phyloP scores from a whole-genome alignment of 2,797 vertebrate species.

The Okamejei kenojei region DNA sequence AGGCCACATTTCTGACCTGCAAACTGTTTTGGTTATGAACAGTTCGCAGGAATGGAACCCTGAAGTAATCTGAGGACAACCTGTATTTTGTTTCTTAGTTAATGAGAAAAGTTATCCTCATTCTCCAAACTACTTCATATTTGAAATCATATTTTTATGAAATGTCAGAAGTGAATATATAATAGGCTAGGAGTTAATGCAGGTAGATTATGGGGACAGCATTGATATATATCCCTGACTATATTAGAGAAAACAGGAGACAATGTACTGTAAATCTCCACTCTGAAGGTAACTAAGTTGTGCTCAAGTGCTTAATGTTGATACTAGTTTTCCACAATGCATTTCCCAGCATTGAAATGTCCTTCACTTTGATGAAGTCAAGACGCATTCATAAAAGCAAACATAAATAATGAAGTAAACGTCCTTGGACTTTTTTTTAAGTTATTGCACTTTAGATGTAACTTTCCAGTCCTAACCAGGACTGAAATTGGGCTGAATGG shows the following conservation, averaged over 20 bases:
- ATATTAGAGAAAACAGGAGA: neutral
- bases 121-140: neutral
- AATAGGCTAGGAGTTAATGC: neutral
- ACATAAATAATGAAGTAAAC: slow-evolving; percentile 9
- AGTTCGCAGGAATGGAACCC: no score
- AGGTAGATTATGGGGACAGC: neutral
- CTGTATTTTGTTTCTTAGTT: neutral
- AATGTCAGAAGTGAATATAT: neutral
- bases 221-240: neutral
- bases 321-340: neutral
- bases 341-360: neutral
- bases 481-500: neutral
- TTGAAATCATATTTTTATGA: neutral
- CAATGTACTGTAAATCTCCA: neutral
- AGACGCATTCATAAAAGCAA: neutral
- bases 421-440: neutral
- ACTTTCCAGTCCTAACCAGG: neutral
- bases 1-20: neutral
- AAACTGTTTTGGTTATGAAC: no score
- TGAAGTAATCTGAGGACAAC: no score
- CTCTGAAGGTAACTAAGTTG: neutral
- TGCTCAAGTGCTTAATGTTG: neutral
- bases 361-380: neutral
- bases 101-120: neutral
- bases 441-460: neutral